A percentile compares a stretch with the other conserved stretches of the same genome.
phyloP scores from a whole-genome alignment of 2,113 vertebrate species.

The Danionella cerebrum region DNA sequence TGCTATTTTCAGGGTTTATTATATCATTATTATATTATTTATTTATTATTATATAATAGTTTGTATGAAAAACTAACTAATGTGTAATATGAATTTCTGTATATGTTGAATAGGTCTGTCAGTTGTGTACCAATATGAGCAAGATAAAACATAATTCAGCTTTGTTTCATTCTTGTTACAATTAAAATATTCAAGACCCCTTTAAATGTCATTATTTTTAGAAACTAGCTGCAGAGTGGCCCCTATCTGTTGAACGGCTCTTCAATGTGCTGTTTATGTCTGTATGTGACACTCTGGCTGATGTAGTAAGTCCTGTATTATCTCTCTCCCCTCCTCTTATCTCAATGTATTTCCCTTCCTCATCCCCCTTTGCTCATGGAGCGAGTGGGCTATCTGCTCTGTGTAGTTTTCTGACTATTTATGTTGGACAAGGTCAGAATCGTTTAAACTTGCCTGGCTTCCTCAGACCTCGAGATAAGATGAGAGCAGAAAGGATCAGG shows the following conservation, averaged over 20 bases:
- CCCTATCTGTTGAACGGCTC: neutral
- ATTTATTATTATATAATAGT: too few species aligned
- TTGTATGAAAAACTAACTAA: too few species aligned
- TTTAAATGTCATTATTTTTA: too few species aligned
- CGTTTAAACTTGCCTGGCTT: slow-evolving; percentile 65
- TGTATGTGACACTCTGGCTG: slow-evolving; percentile 37
- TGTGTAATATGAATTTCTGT: too few species aligned
- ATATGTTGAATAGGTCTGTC: too few species aligned
- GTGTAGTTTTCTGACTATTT: slow-evolving; percentile 73
- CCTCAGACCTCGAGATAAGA: slow-evolving; percentile 65
- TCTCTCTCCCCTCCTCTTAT: slow-evolving; percentile 41
- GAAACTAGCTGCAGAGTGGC: too few species aligned
- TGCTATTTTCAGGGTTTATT: too few species aligned
- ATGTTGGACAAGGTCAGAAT: slow-evolving; percentile 75
- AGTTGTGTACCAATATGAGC: too few species aligned
- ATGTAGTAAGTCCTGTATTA: slow-evolving; percentile 47
- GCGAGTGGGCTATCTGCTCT: slow-evolving; percentile 58
- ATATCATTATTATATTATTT: too few species aligned
- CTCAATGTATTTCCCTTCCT: slow-evolving; percentile 42
- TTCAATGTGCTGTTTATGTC: slow-evolving; percentile 16
- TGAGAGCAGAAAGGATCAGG: slow-evolving; percentile 48
- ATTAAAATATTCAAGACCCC: too few species aligned
- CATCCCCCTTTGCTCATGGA: slow-evolving; percentile 13
- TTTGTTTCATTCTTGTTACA: too few species aligned
- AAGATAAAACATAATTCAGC: too few species aligned